Base-by-base conservation (phyloP, 2,113 vertebrate genomes). In the Hylia prasina region DNA sequence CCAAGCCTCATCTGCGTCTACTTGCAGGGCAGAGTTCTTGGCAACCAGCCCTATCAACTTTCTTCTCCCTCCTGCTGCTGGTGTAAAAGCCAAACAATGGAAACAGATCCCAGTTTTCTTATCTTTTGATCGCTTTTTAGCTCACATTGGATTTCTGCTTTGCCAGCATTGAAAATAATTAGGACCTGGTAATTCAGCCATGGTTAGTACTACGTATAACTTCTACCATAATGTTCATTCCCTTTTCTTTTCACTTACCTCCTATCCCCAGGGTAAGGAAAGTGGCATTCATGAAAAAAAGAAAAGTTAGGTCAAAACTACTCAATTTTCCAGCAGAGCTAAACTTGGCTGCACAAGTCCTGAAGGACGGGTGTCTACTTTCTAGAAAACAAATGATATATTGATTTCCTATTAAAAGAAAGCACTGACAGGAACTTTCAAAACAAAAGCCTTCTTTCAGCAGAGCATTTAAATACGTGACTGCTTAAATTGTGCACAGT, bases 351-450 rank as follows among this genome's bases (percentile, higher is more conserved):
- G 53, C 35, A 28, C 42, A 30, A 80, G 78, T 90, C 94, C 95
- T 93, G 87, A 89, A 97, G 94, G 96, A 95, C 17, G 1, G 82
- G 92, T 88, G 82, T 84, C 91, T 91, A 10, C 91, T 95, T 96
- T 96, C 93, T 72, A 54, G 88, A 85, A 96, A 94, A 96, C 94
- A 96, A 88, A 93, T 96, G 87, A 93, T 87, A 87, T 96, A 96
- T 96, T 91, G 93, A 85, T 94, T 96, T 96, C 87, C 89, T 91
- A 50, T 91, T 95, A 80, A 88, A 94, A 96, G 66, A 93, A 86
- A 82, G 78, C 63, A 79, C 84, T 87, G 89, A 42, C 82, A 80
- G 82, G 53, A 93, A 50, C 82, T 85, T 93, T 66, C 14, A 44
- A 85, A 95, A 91, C 91, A 87, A 91, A 96, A 91, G 61, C 66